These are phyloP conservation scores for Stegostoma tigrinum DNA, from an alignment of 2,113 vertebrate species.

Conservation along the genomic window DNA sequence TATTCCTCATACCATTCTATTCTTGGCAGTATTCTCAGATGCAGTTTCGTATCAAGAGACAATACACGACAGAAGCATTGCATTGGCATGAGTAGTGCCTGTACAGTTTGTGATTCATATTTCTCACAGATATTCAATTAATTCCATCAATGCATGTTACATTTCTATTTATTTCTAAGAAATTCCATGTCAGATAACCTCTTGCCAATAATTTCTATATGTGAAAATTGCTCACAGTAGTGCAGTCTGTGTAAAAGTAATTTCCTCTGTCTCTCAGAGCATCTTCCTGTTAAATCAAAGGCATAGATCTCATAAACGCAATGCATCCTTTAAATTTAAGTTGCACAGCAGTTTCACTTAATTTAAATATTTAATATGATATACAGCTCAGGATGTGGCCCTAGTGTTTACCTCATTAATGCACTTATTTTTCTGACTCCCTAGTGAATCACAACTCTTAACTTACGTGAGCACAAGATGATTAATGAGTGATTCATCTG, in stretches of 20 bases:
- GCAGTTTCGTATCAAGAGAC: background rate
- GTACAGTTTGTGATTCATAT: background rate
- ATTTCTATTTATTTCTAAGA: background rate
- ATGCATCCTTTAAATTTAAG: background rate
- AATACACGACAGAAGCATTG: background rate
- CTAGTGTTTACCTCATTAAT: background rate
- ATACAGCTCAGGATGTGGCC: background rate
- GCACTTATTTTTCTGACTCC: background rate
- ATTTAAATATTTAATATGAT: background rate
- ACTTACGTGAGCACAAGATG: background rate
- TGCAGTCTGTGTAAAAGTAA: background rate
- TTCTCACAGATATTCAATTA: background rate
- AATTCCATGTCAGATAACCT: background rate
- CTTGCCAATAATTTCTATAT: background rate
- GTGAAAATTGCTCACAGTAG: background rate
- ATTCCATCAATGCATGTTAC: background rate
- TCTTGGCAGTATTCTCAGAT: background rate
- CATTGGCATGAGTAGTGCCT: background rate
- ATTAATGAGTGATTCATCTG: background rate
- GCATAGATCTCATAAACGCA: background rate
- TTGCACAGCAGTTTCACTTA: background rate
- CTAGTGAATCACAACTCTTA: background rate
- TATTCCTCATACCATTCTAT: no score
- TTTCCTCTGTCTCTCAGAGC: background rate
- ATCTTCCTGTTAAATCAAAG: background rate